Evolutionary conservation across 2,888 invertebrate species (phyloP).

Genomic region (Hydrotaea diabolus): DNA sequence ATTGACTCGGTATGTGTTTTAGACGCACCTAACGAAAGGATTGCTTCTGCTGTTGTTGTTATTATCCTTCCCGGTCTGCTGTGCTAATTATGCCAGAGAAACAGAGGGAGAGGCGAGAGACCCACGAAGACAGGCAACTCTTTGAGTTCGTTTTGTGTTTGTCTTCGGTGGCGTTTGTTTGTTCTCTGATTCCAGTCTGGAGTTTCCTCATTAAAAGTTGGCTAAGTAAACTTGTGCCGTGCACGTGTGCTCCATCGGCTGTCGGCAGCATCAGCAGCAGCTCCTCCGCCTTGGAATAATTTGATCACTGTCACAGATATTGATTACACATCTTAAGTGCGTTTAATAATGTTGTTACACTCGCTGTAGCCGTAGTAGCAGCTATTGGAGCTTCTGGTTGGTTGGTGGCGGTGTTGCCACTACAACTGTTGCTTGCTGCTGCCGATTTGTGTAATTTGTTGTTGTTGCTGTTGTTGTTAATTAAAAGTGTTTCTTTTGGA

Average conservation of each 20-base stretch:
- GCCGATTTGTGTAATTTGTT: not conserved
- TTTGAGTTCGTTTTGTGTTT: conserved; percentile 21
- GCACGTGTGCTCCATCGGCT: conserved; percentile 49
- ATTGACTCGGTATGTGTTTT: not conserved
- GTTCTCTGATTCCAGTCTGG: conserved; percentile 30
- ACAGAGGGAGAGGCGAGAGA: too few relatives aligned
- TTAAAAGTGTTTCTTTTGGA: not conserved
- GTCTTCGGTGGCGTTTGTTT: conserved; percentile 7
- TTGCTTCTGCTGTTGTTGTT: conserved; percentile 19
- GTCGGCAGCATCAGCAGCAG: not conserved
- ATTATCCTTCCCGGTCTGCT: conserved; percentile 41
- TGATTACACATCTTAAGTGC: conserved; percentile 57
- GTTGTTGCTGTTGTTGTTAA: conserved; percentile 18
- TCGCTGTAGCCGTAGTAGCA: not conserved
- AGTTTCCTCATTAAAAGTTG: conserved; percentile 58
- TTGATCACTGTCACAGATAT: conserved; percentile 56
- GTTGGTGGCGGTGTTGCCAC: not conserved
- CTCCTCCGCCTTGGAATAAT: conserved; percentile 40
- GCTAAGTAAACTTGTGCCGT: conserved; percentile 49
- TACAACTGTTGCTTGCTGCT: conserved; percentile 16
- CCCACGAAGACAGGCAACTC: not conserved
- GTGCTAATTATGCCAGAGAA: conserved; percentile 51
- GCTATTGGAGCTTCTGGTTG: not conserved
- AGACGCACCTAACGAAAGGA: conserved; percentile 37
- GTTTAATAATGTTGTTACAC: conserved; percentile 50